Evolutionary conservation across 2,113 vertebrate genomes (phyloP), one percentile per base, ranked within the genome.

Genomic region (Chloroceryle aenea): DNA sequence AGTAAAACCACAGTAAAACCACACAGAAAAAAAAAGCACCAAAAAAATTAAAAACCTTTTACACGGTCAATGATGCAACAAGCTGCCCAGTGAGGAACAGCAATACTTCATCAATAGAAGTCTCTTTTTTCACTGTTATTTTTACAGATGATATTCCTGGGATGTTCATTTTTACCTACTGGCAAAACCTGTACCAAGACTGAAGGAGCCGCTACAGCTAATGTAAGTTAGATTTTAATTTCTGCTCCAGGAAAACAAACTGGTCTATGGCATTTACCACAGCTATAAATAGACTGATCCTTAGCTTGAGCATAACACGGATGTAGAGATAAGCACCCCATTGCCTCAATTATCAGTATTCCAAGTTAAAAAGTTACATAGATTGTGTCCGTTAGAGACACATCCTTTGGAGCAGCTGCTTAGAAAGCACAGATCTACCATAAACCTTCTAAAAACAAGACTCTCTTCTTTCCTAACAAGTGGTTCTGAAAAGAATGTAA

Each of bases 191-290:
- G 23, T 12, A 59, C 80, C 47, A 64, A 43, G 79, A 82, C 1
- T 85, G 77, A 87, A 88, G 38, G 21, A 87, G 40, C 6, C 71
- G 16, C 61, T 78, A 0, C 9, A 64, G 63, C 43, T 48, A 53
- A 59, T 25, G 0, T 12, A 82, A 71, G 38, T n/a, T 45, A 0
- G n/a, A 81, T 71, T 89, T 74, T 56, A 75, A 2, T 8, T 86
- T 74, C 72, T 80, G 68, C 89, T 90, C 66, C 55, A 92, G 91
- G 73, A 96, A 90, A 92, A 59, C 47, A 52, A 78, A 86, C 32
- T 59, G 23, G n/a, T 77, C 68, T 78, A 52, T 27, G 61, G 80
- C 80, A 87, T 72, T 90, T 67, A 89, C 42, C 3, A 7, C 55
- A 77, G 79, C 76, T 93, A 64, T 75, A 79, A 89, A 85, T 21